Base-by-base conservation (phyloP, 2,113 vertebrate species). In the Chitala chitala region DNA sequence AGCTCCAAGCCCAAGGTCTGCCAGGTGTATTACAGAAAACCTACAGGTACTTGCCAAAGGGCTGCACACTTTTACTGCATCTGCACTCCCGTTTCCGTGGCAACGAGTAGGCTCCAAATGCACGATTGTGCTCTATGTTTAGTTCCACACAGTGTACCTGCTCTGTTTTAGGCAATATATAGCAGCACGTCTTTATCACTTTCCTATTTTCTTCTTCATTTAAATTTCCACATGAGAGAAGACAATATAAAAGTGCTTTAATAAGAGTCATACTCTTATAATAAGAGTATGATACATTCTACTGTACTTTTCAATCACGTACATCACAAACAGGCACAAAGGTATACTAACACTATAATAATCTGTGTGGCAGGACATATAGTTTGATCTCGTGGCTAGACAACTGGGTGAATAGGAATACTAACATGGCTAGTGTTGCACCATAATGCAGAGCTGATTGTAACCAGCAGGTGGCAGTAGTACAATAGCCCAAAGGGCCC, bases 381-480 rank as follows among this genome's bases (percentile, higher is more conserved):
- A 10, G 64, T 29, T 48, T 46, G 20, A 2, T 1, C 10, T 46
- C 12, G 38, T 66, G 7, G 22, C 64, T 66, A 1, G 22, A 66
- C 5, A 51, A 51, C 36, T 26, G 20, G 63, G 42, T 36, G 44
- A 31, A 31, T n/a, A 2, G 17, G 56, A 73, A 51, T 36, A 36
- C 40, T 26, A 42, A 5, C 50, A 76, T 54, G 36, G 54, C 24
- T 44, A 66, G 44, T 24, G 24, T 38, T 26, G 15, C 12, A 46
- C 42, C 42, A 46, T 9, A 68, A 10, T 24, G 72, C 2, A 51
- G 40, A 44, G 17, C 24, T 12, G 31, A 13, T 24, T 50, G 54
- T 22, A 17, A 44, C 51, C 74, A 75, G 53, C 65, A 75, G 74
- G 65, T 69, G 64, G 64, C 74, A 50, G 64, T 63, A 69, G 40